These are phyloP conservation scores for Iselma pallidipennis DNA, from an alignment of 2,888 invertebrate species.

Conservation along the genomic window DNA sequence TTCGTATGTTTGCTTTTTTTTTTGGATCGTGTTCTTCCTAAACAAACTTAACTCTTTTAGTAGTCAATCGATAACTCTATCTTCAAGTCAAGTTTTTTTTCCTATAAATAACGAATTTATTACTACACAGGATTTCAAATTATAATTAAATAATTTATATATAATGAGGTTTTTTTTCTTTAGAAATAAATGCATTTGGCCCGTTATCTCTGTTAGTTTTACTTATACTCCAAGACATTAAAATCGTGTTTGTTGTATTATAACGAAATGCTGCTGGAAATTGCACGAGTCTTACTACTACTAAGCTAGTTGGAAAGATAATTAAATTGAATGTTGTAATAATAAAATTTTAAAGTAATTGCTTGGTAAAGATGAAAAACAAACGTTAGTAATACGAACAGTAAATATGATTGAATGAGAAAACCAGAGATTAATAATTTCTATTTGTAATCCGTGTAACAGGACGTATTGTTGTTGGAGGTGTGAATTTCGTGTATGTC, in stretches of 20 bases:
- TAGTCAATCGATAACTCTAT: neutral
- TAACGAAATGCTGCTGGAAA: neutral
- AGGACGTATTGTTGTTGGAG: too few relatives aligned
- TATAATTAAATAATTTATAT: too few relatives aligned
- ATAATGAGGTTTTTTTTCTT: too few relatives aligned
- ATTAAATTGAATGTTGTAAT: neutral
- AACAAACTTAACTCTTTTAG: constrained; percentile 8
- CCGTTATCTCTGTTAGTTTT: neutral
- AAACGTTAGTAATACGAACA: too few relatives aligned
- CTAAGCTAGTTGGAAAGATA: neutral
- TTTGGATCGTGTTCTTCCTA: constrained; percentile 8
- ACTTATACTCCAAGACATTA: constrained; percentile 5
- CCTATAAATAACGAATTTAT: too few relatives aligned
- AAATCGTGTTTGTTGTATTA: neutral
- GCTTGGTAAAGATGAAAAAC: neutral
- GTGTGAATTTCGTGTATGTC: neutral
- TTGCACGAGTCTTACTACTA: neutral
- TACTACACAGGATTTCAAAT: too few relatives aligned
- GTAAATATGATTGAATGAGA: too few relatives aligned
- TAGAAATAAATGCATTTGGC: too few relatives aligned
- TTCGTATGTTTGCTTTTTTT: constrained; percentile 11
- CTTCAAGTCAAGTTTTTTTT: neutral
- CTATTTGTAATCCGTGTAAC: too few relatives aligned
- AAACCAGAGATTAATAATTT: neutral
- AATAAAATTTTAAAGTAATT: neutral